Conservation (phyloP, 2,113 vertebrate genomes). For the Eidolon helvum region DNA sequence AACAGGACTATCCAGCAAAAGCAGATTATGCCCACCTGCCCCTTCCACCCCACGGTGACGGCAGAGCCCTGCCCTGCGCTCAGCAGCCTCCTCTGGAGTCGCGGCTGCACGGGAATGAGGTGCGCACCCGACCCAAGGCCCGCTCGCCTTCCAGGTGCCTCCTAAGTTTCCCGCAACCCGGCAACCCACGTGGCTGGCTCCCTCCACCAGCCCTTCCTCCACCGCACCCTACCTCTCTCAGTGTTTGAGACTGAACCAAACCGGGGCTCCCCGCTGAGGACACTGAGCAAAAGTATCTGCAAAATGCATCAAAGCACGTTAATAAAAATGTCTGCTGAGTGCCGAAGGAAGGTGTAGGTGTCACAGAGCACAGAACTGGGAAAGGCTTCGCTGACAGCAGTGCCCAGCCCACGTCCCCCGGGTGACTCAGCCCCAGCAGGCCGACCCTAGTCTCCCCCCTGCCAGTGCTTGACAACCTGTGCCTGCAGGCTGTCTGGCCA, state of each 20-base stretch:
- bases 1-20: not conserved
- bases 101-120: not conserved
- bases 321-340: not conserved
- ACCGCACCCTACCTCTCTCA: not conserved
- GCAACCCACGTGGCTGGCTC: fast-evolving
- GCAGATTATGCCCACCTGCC: not conserved
- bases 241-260: not conserved
- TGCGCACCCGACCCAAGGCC: not conserved
- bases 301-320: not conserved
- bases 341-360: not conserved
- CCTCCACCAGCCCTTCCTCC: not conserved
- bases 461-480: not conserved
- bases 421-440: not conserved
- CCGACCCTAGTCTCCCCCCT: not conserved
- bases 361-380: not conserved
- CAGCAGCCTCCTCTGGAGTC: not conserved
- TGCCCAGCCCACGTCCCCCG: fast-evolving
- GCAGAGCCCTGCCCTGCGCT: not conserved
- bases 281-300: not conserved
- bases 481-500: not conserved
- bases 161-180: not conserved
- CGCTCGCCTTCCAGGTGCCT: not conserved
- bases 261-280: not conserved
- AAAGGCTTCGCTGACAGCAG: fast-evolving
- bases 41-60: not conserved